Evolutionary conservation across 2,797 vertebrate species (phyloP), one percentile per base, ranked within the genome.

Genomic region (Oreortyx pictus): DNA sequence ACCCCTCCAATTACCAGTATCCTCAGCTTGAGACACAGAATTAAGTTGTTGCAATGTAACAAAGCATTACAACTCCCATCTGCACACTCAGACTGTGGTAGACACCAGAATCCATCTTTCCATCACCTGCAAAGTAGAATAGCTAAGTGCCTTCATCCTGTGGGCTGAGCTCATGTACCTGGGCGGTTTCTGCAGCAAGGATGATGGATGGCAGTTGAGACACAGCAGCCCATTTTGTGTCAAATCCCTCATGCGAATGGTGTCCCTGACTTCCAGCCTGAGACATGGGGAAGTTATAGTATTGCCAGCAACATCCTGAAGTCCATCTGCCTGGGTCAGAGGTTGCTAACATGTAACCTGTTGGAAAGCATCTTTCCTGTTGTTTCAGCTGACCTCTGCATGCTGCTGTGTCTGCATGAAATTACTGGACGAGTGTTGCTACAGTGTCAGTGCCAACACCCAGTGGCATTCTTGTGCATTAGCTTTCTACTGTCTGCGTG

Each of bases 191-290:
- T 68, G 80, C 23, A 20, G 82, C 4, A 54, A 73, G 27, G 27
- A 39, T 76, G 88, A 35, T 62, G 57, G 70, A 62, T 80, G 52
- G 5, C 0, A 3, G 14, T 11, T 9, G 54, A 77, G 61, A 29
- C 4, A 8, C 18, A 23, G 29, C 7, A 3, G 2, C 37, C 19
- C 19, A 4, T 29, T 41, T 54, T 1, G 0, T 15, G 14, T 27
- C 41, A 41, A 56, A 88, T 2, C 29, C 29, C 57, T 56, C 80
- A 25, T 5, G 12, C 3, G 11, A 62, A 49, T 2, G 1, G 23
- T 5, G 11, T 19, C 20, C 33, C 27, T 23, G 4, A 54, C 29
- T 56, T 57, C 50, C 44, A 80, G 44, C 31, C 35, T 16, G 44
- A 44, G 46, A 16, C 39, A 46, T 1, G 33, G 66, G n/a, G 29